These are phyloP conservation scores for Enteromius anoplus DNA, from an alignment of 2,797 vertebrate species.

Conservation along the genomic window DNA sequence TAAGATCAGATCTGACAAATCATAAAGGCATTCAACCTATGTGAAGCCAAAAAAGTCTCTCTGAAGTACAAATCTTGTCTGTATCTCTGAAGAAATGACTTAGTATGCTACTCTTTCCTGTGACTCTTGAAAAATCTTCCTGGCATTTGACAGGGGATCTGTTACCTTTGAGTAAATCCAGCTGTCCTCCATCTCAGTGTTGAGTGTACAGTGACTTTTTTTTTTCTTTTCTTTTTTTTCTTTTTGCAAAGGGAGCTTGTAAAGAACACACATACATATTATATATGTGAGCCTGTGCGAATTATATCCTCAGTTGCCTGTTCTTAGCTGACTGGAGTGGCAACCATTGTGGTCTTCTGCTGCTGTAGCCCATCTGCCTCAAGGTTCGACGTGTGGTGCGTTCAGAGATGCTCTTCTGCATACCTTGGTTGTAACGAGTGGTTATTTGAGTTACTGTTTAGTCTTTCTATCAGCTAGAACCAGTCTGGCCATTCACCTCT, in stretches of 20 bases:
- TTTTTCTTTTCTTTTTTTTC: not conserved
- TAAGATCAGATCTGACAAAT: not conserved
- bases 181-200: not conserved
- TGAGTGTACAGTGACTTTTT: not conserved
- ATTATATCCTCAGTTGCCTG: no score
- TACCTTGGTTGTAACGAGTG: no score
- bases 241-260: not conserved
- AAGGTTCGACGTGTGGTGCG: no score
- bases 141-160: conserved; percentile 27
- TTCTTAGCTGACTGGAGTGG: no score
- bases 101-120: not conserved
- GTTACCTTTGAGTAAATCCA: conserved; percentile 28
- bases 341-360: no score
- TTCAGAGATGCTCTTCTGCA: no score
- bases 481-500: conserved; percentile 15
- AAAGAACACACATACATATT: not conserved
- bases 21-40: not conserved
- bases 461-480: no score
- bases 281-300: no score
- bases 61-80: not conserved
- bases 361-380: no score
- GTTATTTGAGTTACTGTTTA: no score
- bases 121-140: conserved; percentile 21
- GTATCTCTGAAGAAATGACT: not conserved
- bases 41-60: not conserved